Percentiles rank a stretch among this genome's conserved stretches.
Evolutionary conservation across 1,140 invertebrate species (phyloP).

Genomic region (Hormaphis cornu): DNA sequence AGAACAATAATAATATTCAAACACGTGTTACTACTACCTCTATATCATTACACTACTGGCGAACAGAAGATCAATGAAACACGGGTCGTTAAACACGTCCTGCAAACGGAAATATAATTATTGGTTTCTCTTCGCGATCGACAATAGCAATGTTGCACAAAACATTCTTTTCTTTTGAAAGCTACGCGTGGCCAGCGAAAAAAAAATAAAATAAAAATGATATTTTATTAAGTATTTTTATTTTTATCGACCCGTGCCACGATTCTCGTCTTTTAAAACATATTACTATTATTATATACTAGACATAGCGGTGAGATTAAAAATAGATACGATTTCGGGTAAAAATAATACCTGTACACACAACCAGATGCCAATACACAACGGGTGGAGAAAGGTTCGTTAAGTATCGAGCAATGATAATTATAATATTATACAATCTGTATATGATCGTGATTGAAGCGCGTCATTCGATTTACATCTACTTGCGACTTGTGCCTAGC

Average conservation of each 20-base stretch:
- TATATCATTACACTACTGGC: too few species aligned
- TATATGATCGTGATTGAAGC: background rate
- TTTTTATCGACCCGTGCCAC: background rate
- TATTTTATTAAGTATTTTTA: too few species aligned
- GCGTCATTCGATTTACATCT: background rate
- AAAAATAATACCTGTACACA: background rate
- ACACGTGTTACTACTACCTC: too few species aligned
- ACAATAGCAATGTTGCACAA: background rate
- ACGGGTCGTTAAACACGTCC: constrained; percentile 26
- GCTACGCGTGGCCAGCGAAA: background rate
- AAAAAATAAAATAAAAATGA: too few species aligned
- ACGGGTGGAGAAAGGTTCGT: background rate
- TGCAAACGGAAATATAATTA: constrained; percentile 25
- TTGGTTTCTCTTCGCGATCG: constrained; percentile 21
- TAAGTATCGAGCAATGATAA: constrained; percentile 2
- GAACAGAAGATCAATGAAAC: constrained; percentile 17
- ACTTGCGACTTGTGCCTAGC: too few species aligned
- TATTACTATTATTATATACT: too few species aligned
- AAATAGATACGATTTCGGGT: background rate
- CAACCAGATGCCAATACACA: too few species aligned
- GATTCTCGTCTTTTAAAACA: too few species aligned
- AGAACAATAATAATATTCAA: background rate
- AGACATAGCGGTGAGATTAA: constrained; percentile 14
- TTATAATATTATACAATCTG: too few species aligned
- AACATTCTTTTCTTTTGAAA: background rate